A percentile compares a stretch with the other conserved stretches of the same genome.
phyloP scores from a whole-genome alignment of 2,113 vertebrate species.

The Marmota flaviventris region DNA sequence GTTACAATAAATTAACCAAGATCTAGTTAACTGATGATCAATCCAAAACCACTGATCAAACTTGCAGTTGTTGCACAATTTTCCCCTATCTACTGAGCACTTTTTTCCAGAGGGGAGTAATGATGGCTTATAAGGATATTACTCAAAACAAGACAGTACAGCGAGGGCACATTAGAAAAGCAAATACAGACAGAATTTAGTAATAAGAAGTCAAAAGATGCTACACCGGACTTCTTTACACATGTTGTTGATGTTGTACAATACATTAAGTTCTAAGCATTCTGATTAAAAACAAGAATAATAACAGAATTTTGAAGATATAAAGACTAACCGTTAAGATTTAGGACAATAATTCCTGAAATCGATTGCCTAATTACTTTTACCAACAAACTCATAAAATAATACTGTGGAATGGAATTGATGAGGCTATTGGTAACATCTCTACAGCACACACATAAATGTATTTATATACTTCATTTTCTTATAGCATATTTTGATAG shows the following conservation, averaged over 20 bases:
- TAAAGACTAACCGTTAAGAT: neutral
- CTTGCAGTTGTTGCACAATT: neutral
- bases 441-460: neutral
- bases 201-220: neutral
- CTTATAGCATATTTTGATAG: neutral
- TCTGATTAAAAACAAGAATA: neutral
- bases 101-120: neutral
- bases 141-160: neutral
- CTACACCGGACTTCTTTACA: neutral
- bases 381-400: neutral
- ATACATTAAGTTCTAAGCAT: neutral
- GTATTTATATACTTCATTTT: neutral
- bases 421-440: neutral
- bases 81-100: neutral
- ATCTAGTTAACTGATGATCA: neutral
- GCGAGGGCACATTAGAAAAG: neutral
- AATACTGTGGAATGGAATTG: neutral
- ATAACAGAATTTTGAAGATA: neutral
- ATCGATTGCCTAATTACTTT: neutral
- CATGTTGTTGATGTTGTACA: neutral
- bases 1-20: neutral
- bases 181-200: neutral
- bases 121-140: neutral
- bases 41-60: neutral
- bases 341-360: neutral